Evolutionary conservation across 1,140 invertebrate species (phyloP), one percentile per base, ranked within the genome.

Genomic region (Drosophila nannoptera): DNA sequence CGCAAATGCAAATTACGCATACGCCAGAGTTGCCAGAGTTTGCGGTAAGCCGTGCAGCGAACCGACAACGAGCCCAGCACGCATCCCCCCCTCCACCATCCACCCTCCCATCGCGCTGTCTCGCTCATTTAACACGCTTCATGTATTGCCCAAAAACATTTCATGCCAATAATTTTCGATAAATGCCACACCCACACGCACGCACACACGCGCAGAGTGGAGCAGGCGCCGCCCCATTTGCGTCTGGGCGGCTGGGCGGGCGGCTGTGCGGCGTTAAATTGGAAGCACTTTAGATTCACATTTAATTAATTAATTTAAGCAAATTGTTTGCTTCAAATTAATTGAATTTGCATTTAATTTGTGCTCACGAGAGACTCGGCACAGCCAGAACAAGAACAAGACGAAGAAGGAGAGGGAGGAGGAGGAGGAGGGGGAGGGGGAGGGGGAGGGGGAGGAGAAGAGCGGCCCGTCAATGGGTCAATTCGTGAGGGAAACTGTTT

Each of bases 271-370:
- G 73, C 70, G 81, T 73, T 82, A 75, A 84, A 84, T 81, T 84
- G 81, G 73, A 84, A 82, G 78, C 82, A 86, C 75, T 83, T 87
- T 82, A 87, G 74, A 86, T 87, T 77, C 82, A 78, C 69, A 86
- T 86, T 86, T 84, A 87, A 87, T 87, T 87, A 87, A 87, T 87
- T 87, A 87, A 87, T 87, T 87, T 80, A 87, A 87, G 84, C 84
- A 87, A 87, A 87, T 83, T 84, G 78, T 87, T 86, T 86, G 82
- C 82, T 86, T 69, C 77, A 86, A 86, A 86, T 86, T 86, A 86
- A 86, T 86, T 86, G 84, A 87, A 87, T 87, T 84, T 87, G 84
- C 77, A 88, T 87, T 83, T 87, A 87, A 87, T 84, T 86, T 87
- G 77, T 70, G 80, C 80, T 80, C 63, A 77, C 73, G 67, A 78